A percentile compares a stretch with the other conserved stretches of the same genome.
These are phyloP conservation scores for Carollia perspicillata DNA, from an alignment of 2,113 vertebrate genomes.

Conservation along the genomic window DNA sequence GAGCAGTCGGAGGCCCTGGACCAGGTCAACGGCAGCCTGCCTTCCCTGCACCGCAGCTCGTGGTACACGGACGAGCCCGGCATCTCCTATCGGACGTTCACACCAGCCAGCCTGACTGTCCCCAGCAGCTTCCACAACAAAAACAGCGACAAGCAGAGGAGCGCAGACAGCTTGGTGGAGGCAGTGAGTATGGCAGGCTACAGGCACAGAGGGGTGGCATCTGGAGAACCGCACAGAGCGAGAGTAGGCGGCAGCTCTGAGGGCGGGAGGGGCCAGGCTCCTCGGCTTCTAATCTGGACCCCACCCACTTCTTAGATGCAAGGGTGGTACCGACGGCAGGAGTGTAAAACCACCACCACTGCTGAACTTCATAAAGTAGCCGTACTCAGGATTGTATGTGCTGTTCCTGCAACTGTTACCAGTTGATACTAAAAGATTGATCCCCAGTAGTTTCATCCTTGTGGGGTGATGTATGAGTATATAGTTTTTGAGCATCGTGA, in stretches of 20 bases:
- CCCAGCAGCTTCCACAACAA: conserved; percentile 92
- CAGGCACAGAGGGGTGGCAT: background rate
- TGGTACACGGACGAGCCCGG: conserved; percentile 97
- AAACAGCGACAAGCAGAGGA: conserved; percentile 96
- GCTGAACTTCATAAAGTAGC: background rate
- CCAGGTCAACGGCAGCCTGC: conserved; percentile 89
- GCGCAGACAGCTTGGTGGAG: conserved; percentile 96
- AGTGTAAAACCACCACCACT: background rate
- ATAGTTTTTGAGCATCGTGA: background rate
- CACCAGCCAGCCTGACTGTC: conserved; percentile 93
- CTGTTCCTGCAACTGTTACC: accelerated
- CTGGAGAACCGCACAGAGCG: accelerated
- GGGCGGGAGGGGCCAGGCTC: background rate
- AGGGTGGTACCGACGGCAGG: background rate
- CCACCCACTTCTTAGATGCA: background rate
- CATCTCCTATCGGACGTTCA: conserved; percentile 91
- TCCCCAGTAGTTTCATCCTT: background rate
- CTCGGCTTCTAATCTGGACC: background rate
- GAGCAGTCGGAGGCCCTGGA: conserved; percentile 89
- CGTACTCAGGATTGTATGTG: too few relatives aligned
- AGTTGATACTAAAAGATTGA: background rate
- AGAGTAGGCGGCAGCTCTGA: accelerated
- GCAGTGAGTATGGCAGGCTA: conserved; percentile 87
- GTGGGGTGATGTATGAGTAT: background rate
- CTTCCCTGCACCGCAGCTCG: conserved; percentile 92